Base-by-base conservation (phyloP, 2,888 invertebrate genomes). In the Troides helena region DNA sequence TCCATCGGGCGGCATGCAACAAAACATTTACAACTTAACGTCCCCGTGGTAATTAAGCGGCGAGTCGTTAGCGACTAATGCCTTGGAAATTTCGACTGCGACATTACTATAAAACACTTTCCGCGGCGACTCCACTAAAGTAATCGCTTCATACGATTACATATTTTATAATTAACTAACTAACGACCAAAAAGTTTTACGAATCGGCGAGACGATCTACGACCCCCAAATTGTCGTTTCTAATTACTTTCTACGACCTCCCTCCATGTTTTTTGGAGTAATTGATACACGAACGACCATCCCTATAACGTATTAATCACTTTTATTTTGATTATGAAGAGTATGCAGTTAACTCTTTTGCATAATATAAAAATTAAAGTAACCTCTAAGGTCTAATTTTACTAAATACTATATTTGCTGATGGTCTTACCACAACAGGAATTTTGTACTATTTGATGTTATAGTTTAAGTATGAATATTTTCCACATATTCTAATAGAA, bases 71-170 rank as follows among this genome's bases (percentile, higher is more conserved):
- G 50, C 59, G 23, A 23, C 60, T 56, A 61, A 65, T 61, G 64
- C 60, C 21, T n/a, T 18, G 23, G 30, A 68, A 64, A 59, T 64
- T 63, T 60, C 56, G 56, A 64, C 64, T 60, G 69, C 65, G 64
- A 69, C 64, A 69, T 65, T 64, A 60, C 65, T 65, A 69, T 50
- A 60, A 69, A 53, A 69, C 60, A 61, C 39, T 68, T 23, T 46
- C 39, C 17, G 60, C 56, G 53, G n/a, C 59, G 39, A 68, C 56
- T 10, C 23, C 43, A 8, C 5, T 53, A 0, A 57, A 57, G n/a
- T 67, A 62, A 62, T 62, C 56, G 17, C 25, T 61, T 61, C 53
- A 53, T 30, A 25, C 69, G 43, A 64, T 69, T 65, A 65, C 46
- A 63, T 59, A 59, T 59, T 68, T 59, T 68, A 68, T 59, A 8